phyloP scores from a whole-genome alignment of 2,797 vertebrate genomes.

The Myripristis jacobus region DNA sequence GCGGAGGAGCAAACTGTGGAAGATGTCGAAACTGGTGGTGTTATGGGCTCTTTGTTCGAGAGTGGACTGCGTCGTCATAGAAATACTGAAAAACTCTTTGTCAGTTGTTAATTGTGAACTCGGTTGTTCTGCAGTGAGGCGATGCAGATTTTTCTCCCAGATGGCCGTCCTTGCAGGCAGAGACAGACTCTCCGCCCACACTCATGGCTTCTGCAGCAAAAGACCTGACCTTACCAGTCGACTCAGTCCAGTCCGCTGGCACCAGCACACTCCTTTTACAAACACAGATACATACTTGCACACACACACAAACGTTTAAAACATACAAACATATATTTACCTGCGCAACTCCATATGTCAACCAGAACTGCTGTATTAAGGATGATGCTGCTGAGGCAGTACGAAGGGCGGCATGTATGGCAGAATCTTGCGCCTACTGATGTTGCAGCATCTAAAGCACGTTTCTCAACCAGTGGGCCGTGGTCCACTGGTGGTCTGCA shows the following conservation, averaged over 20 bases:
- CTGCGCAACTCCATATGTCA: conserved; percentile 21
- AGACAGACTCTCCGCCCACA: conserved; percentile 65
- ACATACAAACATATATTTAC: too few species aligned
- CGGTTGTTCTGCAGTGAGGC: conserved; percentile 36
- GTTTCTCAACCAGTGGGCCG: too few species aligned
- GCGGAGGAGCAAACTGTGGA: not conserved
- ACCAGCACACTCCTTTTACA: conserved; percentile 19
- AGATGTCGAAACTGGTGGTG: not conserved
- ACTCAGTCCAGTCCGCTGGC: too few species aligned
- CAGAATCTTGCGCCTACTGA: not conserved
- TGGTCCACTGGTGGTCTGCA: too few species aligned
- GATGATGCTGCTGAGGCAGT: not conserved
- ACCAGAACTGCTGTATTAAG: conserved; percentile 10
- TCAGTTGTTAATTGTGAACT: conserved; percentile 44
- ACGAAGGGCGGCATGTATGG: too few species aligned
- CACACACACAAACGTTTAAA: too few species aligned
- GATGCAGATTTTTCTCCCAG: conserved; percentile 58
- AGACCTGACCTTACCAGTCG: conserved; percentile 48
- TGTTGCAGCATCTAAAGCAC: not conserved
- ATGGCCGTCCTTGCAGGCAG: conserved; percentile 51
- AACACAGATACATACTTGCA: not conserved
- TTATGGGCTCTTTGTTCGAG: conserved; percentile 32
- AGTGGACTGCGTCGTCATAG: conserved; percentile 18
- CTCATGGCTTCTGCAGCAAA: conserved; percentile 41
- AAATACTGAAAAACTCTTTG: conserved; percentile 35